Evolutionary conservation across 2,797 vertebrate genomes (phyloP).

Genomic region (Brachymystax lenok): DNA sequence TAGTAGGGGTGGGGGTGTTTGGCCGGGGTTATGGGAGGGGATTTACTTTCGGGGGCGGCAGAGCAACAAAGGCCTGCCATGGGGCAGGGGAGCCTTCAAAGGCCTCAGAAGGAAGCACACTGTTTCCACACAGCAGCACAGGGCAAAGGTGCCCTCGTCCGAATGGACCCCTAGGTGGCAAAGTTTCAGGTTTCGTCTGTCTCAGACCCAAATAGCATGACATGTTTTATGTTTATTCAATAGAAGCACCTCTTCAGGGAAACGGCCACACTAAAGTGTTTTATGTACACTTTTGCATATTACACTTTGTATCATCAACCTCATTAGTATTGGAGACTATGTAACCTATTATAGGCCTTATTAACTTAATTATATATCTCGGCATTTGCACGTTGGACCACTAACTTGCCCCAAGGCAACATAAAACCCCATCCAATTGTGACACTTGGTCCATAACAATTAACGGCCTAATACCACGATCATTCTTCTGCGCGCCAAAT

Average conservation of each 20-base stretch:
- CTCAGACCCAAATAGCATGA: neutral
- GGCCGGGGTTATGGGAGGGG: slow-evolving; percentile 41
- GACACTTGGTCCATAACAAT: neutral
- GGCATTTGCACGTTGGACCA: neutral
- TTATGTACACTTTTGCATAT: neutral
- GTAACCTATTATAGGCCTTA: too few species aligned
- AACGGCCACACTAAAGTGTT: neutral
- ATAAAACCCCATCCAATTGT: neutral
- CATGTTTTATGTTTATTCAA: neutral
- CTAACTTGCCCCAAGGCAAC: neutral
- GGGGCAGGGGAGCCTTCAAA: slow-evolving; percentile 53
- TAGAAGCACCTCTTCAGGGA: neutral
- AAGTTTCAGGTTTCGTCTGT: neutral
- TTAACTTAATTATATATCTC: neutral
- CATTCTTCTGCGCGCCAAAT: neutral
- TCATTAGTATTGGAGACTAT: too few species aligned
- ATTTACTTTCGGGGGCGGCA: slow-evolving; percentile 53
- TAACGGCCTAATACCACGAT: neutral
- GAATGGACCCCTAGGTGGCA: slow-evolving; percentile 33
- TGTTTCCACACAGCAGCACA: slow-evolving; percentile 61
- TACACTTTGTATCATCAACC: neutral
- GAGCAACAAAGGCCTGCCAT: slow-evolving; percentile 54
- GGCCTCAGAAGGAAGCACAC: slow-evolving; percentile 59
- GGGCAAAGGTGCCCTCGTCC: slow-evolving; percentile 52
- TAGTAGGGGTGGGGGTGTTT: slow-evolving; percentile 1